These are phyloP conservation scores for Siphonodentalium dalli DNA, from an alignment of 2,888 invertebrate genomes.

Conservation along the genomic window DNA sequence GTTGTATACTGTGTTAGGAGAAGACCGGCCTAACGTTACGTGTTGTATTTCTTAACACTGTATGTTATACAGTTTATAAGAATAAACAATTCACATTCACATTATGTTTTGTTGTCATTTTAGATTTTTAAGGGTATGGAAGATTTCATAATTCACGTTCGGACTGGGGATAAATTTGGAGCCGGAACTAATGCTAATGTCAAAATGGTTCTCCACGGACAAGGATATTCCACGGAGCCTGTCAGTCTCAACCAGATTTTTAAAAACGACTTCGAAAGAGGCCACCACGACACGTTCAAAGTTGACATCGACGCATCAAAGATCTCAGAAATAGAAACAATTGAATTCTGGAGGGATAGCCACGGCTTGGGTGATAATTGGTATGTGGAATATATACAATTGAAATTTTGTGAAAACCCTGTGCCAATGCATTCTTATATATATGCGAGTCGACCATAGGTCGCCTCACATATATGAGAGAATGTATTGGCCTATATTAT, in stretches of 20 bases:
- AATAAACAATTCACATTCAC: too few species aligned
- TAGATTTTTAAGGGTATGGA: too few species aligned
- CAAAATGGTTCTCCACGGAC: conserved; percentile 61
- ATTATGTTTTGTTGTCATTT: too few species aligned
- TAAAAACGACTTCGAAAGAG: conserved; percentile 60
- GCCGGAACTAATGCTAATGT: conserved; percentile 66
- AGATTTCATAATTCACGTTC: conserved; percentile 59
- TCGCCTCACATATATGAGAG: too few species aligned
- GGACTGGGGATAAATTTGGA: conserved; percentile 65
- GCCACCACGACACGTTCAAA: conserved; percentile 58
- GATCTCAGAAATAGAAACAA: conserved; percentile 37
- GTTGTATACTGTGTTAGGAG: too few species aligned
- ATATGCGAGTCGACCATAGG: too few species aligned
- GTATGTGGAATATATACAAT: conserved; percentile 59
- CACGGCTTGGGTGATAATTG: conserved; percentile 61
- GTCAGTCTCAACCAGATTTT: conserved; percentile 60
- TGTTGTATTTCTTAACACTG: too few species aligned
- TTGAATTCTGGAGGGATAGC: conserved; percentile 64
- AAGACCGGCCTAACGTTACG: too few species aligned
- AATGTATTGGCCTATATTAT: too few species aligned
- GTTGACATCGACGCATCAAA: conserved; percentile 28
- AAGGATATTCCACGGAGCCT: conserved; percentile 52
- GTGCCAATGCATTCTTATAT: too few species aligned
- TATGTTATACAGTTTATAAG: too few species aligned
- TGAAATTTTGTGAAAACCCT: too few species aligned